Evolutionary conservation across 2,888 invertebrate species (phyloP), one percentile per base, ranked within the genome.

Genomic region (Dryococelus australis): DNA sequence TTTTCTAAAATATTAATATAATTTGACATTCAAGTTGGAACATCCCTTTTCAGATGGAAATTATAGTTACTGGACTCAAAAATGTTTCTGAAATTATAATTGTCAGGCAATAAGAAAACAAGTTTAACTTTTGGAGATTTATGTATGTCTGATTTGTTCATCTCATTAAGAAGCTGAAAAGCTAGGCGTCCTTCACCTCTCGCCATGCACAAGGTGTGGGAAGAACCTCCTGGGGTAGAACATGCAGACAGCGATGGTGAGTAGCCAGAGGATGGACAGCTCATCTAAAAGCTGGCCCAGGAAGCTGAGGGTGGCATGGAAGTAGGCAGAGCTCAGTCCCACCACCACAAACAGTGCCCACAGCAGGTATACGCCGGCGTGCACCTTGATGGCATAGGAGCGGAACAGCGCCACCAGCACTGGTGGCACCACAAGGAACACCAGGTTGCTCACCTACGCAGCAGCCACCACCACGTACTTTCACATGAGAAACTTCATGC

Each of bases 241-340:
- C 93, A 97, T 94, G 65, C 96, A 95, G 91, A 96, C 95, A 10
- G 95, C 96, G 35, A 96, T 96, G 94, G 96, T 95, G 90, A 96
- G 95, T 2, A 97, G 95, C 97, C 97, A 97, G 84, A 97, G 91
- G 91, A 97, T 97, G 84, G 97, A 95, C 89, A 97, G 92, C 91
- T 97, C 97, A 92, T 97, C 97, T 87, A 97, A 92, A 51, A 97
- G 92, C 92, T 97, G 97, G 94, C 95, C 95, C 89, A 97, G 95
- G 90, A 97, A 93, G 90, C 97, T 97, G 53, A 97, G 93, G 4
- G 97, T 97, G 10, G 97, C 97, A 92, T 97, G 97, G 91, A 97
- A 97, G 92, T 97, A 97, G 89, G 96, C 97, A 53, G 97, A 97
- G 90, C 96, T 96, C 0, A 96, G 91, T 10, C 97, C 97, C 86